phyloP scores from a whole-genome alignment of 2,113 vertebrate species.

The Indicator maculatus region DNA sequence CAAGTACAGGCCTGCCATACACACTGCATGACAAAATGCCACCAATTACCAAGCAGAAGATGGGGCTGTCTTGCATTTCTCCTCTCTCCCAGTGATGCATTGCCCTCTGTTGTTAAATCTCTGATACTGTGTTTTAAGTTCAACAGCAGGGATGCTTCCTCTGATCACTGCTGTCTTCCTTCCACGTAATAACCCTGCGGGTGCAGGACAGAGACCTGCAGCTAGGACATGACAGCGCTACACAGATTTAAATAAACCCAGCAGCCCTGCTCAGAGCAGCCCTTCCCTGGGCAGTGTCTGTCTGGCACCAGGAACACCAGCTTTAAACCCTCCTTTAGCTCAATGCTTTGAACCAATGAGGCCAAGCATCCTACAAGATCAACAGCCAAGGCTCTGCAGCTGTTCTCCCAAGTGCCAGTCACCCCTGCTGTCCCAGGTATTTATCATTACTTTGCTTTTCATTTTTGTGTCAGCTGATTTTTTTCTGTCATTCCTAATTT shows the following conservation, averaged over 20 bases:
- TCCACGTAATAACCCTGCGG: accelerated
- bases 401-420: not conserved
- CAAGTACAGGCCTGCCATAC: not conserved
- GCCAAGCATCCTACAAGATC: not conserved
- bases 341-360: not conserved
- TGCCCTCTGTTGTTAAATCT: not conserved
- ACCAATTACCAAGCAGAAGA: accelerated
- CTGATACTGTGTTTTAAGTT: not conserved
- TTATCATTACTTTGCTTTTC: not conserved
- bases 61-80: not conserved
- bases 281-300: accelerated
- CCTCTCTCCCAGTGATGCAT: not conserved
- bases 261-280: not conserved
- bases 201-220: not conserved
- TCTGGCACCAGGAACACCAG: not conserved
- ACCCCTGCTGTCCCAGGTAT: accelerated
- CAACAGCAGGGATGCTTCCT: not conserved
- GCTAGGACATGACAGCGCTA: not conserved
- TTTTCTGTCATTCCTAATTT: not conserved
- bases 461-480: not conserved
- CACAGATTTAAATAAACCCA: not conserved
- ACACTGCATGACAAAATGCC: not conserved
- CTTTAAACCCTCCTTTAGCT: not conserved
- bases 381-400: not conserved
- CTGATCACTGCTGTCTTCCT: not conserved